phyloP scores from a whole-genome alignment of 2,797 vertebrate genomes.

The Trematomus bernacchii region DNA sequence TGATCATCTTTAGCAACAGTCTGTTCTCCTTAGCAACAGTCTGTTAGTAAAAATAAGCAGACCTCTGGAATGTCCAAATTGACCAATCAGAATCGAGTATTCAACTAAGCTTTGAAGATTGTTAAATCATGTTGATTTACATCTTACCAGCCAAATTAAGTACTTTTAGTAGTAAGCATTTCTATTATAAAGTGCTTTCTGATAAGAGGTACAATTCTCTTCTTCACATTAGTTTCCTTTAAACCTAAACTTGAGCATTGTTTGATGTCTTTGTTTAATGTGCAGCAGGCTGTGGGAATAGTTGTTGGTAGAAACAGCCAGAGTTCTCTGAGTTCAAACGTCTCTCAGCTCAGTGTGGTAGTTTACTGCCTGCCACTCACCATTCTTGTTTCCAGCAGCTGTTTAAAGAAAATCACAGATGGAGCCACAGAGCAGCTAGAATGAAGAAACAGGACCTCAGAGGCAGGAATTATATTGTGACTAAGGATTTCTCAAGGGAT shows the following conservation, averaged over 20 bases:
- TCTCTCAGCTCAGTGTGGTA: not conserved
- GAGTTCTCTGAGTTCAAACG: not conserved
- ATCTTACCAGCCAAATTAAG: not conserved
- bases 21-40: too few relatives aligned
- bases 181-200: too few relatives aligned
- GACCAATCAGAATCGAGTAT: too few relatives aligned
- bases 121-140: constrained; percentile 11
- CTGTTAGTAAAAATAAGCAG: too few relatives aligned
- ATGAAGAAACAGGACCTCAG: not conserved
- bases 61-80: too few relatives aligned
- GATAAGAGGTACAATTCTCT: not conserved
- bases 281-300: too few relatives aligned
- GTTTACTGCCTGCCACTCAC: not conserved
- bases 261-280: not conserved
- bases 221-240: not conserved
- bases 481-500: too few relatives aligned
- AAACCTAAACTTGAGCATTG: not conserved
- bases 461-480: not conserved
- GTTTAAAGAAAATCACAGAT: not conserved
- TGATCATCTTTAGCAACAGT: too few relatives aligned
- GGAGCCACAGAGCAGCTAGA: constrained; percentile 4
- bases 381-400: not conserved
- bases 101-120: not conserved
- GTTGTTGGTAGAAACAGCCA: too few relatives aligned
- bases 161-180: not conserved